Base-by-base conservation (phyloP, 2,797 vertebrate species). In the Crenuchus spilurus region DNA sequence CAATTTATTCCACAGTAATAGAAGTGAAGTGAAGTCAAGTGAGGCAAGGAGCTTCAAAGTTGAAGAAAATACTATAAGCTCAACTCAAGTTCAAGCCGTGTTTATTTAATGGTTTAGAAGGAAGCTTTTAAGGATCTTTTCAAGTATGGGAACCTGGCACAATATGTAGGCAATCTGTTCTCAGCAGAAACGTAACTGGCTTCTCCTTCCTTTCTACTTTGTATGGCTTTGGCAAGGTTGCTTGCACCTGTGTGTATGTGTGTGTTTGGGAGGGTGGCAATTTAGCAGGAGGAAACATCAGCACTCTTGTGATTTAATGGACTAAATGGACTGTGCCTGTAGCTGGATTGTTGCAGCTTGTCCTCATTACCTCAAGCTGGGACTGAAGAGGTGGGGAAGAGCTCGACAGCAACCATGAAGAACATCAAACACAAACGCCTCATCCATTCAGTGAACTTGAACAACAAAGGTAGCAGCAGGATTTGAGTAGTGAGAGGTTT, bases 291-390 rank as follows among this genome's bases (percentile, higher is more conserved):
- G 16, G 61, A 64, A 67, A 61, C 63, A 49, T 49, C 22, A 42
- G 11, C 28, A 44, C 35, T 55, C 31, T 30, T 63, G 44, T 79
- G 49, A 79, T 77, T 80, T 61, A 75, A 69, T 69, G 64, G 70
- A 82, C 74, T 74, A 70, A 82, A 76, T 79, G 80, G 77, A 73
- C 61, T 71, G 74, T 60, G 67, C 49, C 67, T 62, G 63, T 62
- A 62, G 66, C 74, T 60, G 62, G 67, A 67, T 7, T 72, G 48
- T 68, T 78, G 64, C 42, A 63, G 65, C 49, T 61, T 54, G 26
- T 70, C 71, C 66, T 79, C 70, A 77, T 82, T 79, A 77, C 73
- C 77, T n/a, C 37, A 52, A 79, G 61, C 46, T 44, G 18, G 24
- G 39, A 33, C 62, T 41, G 54, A 57, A 75, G 67, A 61, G 75